Evolutionary conservation across 1,140 invertebrate genomes (phyloP).

Genomic region (Phymorhynchus buccinoides): DNA sequence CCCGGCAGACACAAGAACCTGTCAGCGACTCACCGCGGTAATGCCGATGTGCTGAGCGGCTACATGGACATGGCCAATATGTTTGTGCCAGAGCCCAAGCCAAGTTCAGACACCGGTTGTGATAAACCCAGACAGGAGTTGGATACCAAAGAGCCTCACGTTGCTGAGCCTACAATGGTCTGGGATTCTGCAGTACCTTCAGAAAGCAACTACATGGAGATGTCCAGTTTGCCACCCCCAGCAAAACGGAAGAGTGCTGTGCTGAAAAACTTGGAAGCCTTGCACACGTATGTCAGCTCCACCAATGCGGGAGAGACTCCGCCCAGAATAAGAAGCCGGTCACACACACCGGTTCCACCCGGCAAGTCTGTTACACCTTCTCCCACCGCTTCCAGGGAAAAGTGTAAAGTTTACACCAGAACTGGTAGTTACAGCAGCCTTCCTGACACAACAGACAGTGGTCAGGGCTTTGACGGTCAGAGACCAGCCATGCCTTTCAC

Average conservation of each 20-base stretch:
- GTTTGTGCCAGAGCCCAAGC: slow-evolving; percentile 44
- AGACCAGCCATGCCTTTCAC: slow-evolving; percentile 57
- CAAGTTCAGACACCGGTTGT: not conserved
- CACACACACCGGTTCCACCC: not conserved
- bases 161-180: slow-evolving; percentile 35
- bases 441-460: not conserved
- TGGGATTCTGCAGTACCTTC: not conserved
- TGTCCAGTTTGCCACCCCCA: slow-evolving; percentile 34
- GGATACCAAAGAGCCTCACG: slow-evolving; percentile 30
- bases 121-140: not conserved
- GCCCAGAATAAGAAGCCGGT: not conserved
- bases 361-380: not conserved
- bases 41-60: slow-evolving; percentile 44
- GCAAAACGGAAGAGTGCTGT: slow-evolving; percentile 46
- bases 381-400: not conserved
- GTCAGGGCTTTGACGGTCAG: not conserved
- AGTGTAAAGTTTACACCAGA: slow-evolving; percentile 24
- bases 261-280: slow-evolving; percentile 51
- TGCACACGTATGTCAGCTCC: slow-evolving; percentile 49
- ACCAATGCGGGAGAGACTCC: slow-evolving; percentile 33
- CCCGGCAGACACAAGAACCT: slow-evolving; percentile 21
- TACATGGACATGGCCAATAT: slow-evolving; percentile 65
- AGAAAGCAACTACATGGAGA: slow-evolving; percentile 56
- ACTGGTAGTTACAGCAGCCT: not conserved
- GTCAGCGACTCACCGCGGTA: slow-evolving; percentile 13